Percentiles rank a stretch among this genome's conserved stretches.
These are phyloP conservation scores for Brachyopa scutellaris DNA, from an alignment of 2,888 invertebrate genomes.

Conservation along the genomic window DNA sequence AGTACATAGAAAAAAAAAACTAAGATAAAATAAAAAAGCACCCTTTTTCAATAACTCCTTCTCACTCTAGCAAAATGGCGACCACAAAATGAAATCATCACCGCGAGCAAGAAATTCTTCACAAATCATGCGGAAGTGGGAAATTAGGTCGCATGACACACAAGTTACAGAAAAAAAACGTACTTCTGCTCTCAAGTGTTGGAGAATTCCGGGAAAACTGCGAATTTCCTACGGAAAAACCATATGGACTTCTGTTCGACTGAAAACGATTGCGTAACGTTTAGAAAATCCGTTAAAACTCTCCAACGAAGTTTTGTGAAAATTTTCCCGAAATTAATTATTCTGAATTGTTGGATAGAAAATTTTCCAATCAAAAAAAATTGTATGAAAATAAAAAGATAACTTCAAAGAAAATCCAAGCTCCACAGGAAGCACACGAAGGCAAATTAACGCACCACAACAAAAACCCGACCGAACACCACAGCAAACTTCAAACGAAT, in stretches of 20 bases:
- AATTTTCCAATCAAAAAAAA: neutral
- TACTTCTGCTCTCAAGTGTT: neutral
- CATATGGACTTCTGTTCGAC: neutral
- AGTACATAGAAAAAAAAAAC: slow-evolving; percentile 32
- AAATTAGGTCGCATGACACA: slow-evolving; percentile 75
- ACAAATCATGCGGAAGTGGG: slow-evolving; percentile 75
- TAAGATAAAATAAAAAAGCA: slow-evolving; percentile 46
- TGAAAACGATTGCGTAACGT: slow-evolving; percentile 42
- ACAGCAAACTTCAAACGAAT: slow-evolving; percentile 79
- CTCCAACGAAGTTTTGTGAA: neutral
- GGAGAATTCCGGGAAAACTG: slow-evolving; percentile 19
- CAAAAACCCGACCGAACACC: slow-evolving; percentile 78
- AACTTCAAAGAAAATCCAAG: neutral
- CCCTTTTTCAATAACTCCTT: slow-evolving; percentile 39
- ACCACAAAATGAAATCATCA: slow-evolving; percentile 68
- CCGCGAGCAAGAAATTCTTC: slow-evolving; percentile 53
- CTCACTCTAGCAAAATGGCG: slow-evolving; percentile 71
- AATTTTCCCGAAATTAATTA: neutral
- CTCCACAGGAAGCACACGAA: neutral
- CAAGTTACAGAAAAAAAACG: slow-evolving; percentile 46
- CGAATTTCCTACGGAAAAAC: neutral
- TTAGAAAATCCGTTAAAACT: slow-evolving; percentile 3
- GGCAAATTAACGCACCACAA: slow-evolving; percentile 60
- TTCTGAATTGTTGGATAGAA: neutral
- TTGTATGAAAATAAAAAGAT: neutral